phyloP scores from a whole-genome alignment of 2,797 vertebrate species.

The Notolabrus celidotus region DNA sequence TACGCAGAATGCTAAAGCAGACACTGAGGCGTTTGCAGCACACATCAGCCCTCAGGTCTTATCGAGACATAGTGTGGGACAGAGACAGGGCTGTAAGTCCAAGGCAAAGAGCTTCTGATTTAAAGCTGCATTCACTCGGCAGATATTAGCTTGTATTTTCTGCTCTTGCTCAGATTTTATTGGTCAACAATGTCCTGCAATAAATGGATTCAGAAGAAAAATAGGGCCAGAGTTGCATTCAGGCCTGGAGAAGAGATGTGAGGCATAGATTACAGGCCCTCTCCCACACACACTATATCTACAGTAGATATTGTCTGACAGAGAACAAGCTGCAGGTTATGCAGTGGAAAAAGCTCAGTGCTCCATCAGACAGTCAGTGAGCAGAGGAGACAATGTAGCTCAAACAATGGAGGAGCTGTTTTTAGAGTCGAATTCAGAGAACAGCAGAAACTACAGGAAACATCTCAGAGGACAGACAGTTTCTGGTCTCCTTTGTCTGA shows the following conservation, averaged over 20 bases:
- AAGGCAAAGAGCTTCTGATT: slow-evolving; percentile 26
- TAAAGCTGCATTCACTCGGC: slow-evolving; percentile 11
- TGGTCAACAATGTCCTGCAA: not conserved
- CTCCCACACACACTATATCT: not conserved
- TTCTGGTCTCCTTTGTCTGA: slow-evolving; percentile 29
- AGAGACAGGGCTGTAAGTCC: slow-evolving; percentile 11
- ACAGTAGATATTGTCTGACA: slow-evolving; percentile 18
- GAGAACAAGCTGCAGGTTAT: slow-evolving; percentile 7
- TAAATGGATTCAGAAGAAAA: slow-evolving; percentile 13
- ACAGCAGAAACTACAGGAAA: slow-evolving; percentile 34
- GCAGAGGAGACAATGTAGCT: slow-evolving; percentile 32
- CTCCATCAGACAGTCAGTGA: slow-evolving; percentile 7
- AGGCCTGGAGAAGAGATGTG: not conserved
- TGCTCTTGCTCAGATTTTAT: slow-evolving; percentile 5
- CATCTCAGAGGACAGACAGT: slow-evolving; percentile 18
- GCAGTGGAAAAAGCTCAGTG: slow-evolving; percentile 1
- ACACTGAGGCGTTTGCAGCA: slow-evolving; percentile 2
- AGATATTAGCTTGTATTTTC: slow-evolving; percentile 3
- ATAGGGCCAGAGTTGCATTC: not conserved
- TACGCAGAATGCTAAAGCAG: slow-evolving; percentile 55
- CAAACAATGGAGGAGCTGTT: slow-evolving; percentile 26
- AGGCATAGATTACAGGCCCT: not conserved
- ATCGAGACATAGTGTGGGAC: not conserved
- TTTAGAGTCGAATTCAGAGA: slow-evolving; percentile 22
- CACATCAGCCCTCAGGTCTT: slow-evolving; percentile 9